Base-by-base conservation (phyloP, 2,888 invertebrate genomes). In the Atherix ibis region DNA sequence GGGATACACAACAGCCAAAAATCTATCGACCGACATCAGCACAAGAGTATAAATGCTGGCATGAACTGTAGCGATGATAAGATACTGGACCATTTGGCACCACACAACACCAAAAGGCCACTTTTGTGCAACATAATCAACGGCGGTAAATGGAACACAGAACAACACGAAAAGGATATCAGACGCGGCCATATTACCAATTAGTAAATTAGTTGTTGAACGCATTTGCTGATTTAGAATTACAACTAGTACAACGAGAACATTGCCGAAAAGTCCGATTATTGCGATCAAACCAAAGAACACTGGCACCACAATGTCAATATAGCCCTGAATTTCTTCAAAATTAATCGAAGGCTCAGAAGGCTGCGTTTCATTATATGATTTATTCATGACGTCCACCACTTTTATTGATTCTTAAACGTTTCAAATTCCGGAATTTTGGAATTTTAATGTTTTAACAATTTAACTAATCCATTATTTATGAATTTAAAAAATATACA, bases 21-120 rank as follows among this genome's bases (percentile, higher is more conserved):
- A 94, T 37, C 80, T 69, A 59, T 92, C 92, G 30, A 91, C 58
- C 2, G 88, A 87, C 91, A 94, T 92, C 36, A 92, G 68, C 0
- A 92, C 89, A 26, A 94, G 64, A 0, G 91, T 92, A 61, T 91
- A 92, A 5, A 92, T 88, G 44, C 87, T 87, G 6, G 84, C 85
- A 51, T 85, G 87, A 3, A 88, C 89, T 4, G 87, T 87, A 8
- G 89, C 88, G 39, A 85, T 82, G 43, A 87, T 83, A 47, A 89
- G 68, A 53, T 91, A 92, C 55, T 91, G 88, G 2, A 87, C 83
- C 15, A 81, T 73, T 58, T 83, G 81, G 62, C 91, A 92, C 79
- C 84, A 87, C 48, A 74, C 61, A 44, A 76, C 73, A 2, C 92
- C 91, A 50, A 91, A 89, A 0, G 87, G 85, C 91, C 91, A 94